phyloP scores from a whole-genome alignment of 2,888 invertebrate species.

The Drosophila robusta region DNA sequence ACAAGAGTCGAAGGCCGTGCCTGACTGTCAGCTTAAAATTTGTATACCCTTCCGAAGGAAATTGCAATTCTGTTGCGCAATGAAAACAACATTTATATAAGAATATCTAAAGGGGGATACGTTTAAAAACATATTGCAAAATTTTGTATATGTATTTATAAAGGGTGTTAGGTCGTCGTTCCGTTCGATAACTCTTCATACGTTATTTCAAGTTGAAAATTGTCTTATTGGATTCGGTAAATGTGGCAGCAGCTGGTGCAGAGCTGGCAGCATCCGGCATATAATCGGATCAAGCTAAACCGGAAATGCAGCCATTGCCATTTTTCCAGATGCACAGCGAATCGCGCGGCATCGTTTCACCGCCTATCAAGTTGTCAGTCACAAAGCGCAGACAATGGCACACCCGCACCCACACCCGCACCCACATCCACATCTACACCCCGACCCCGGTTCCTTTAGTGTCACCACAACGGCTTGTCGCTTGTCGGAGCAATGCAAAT shows the following conservation, averaged over 20 bases:
- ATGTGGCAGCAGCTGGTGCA: background rate
- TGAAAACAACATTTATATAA: too few relatives aligned
- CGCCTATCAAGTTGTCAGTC: conserved; percentile 37
- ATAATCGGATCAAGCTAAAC: conserved; percentile 24
- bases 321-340: conserved; percentile 19
- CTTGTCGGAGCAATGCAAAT: conserved; percentile 50
- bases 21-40: background rate
- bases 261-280: conserved; percentile 1
- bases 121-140: too few relatives aligned
- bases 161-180: too few relatives aligned
- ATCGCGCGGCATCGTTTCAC: conserved; percentile 14
- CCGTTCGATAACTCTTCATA: too few relatives aligned
- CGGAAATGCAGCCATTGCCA: conserved; percentile 20
- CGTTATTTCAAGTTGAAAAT: background rate
- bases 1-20: too few relatives aligned
- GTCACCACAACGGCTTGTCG: conserved; percentile 28
- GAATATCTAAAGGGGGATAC: too few relatives aligned
- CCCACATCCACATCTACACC: background rate
- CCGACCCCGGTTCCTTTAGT: background rate
- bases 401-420: background rate
- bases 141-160: too few relatives aligned
- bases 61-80: too few relatives aligned
- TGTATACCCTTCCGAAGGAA: too few relatives aligned
- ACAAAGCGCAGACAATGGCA: conserved; percentile 21
- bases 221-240: background rate